phyloP scores from a whole-genome alignment of 2,797 vertebrate genomes.

The Clarias platycephalus region DNA sequence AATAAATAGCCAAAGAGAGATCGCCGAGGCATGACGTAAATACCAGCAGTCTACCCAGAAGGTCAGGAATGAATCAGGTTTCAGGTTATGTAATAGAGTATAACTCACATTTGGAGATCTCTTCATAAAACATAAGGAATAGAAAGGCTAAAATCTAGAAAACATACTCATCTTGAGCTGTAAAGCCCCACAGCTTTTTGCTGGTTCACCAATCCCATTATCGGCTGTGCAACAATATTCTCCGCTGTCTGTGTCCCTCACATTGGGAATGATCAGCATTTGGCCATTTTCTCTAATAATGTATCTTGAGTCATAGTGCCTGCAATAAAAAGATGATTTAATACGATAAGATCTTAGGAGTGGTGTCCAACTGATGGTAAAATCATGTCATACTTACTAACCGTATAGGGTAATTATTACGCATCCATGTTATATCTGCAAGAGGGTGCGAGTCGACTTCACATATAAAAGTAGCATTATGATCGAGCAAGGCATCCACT shows the following conservation, averaged over 20 bases:
- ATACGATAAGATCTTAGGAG: background rate
- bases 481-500: constrained; percentile 86
- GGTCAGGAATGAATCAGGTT: background rate
- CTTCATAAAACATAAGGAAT: background rate
- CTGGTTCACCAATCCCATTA: constrained; percentile 85
- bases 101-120: background rate
- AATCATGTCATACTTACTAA: constrained; percentile 61
- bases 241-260: constrained; percentile 88
- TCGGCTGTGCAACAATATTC: constrained; percentile 91
- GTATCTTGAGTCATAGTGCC: constrained; percentile 89
- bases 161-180: constrained; percentile 98
- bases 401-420: constrained; percentile 94
- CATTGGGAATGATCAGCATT: constrained; percentile 87
- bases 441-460: constrained; percentile 89
- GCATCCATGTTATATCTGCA: constrained; percentile 90
- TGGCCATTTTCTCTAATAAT: constrained; percentile 87
- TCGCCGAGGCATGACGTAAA: background rate
- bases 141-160: background rate
- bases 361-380: background rate
- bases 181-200: constrained; percentile 92
- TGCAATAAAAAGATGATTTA: constrained; percentile 55
- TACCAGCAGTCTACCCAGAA: background rate
- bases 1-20: background rate
- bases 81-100: constrained; percentile 15
- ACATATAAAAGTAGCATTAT: constrained; percentile 93